phyloP scores from a whole-genome alignment of 2,797 vertebrate species.

The Cirrhinus mrigala region DNA sequence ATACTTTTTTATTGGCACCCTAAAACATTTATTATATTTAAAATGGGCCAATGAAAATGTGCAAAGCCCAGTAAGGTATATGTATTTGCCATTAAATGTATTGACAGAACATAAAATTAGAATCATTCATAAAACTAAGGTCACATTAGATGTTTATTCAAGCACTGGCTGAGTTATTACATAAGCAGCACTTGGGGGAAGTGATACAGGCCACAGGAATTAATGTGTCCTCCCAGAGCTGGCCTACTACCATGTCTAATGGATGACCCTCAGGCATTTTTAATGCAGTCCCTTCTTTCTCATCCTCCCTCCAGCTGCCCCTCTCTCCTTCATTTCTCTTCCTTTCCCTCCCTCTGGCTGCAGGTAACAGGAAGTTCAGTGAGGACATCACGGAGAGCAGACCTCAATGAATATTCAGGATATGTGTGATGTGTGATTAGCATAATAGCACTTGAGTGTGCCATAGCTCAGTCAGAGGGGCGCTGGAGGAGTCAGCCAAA shows the following conservation, averaged over 20 bases:
- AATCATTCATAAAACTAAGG: slow-evolving; percentile 10
- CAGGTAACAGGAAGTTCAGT: slow-evolving; percentile 54
- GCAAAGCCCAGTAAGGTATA: background rate
- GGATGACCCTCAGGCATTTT: slow-evolving; percentile 39
- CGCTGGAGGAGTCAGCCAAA: slow-evolving; percentile 47
- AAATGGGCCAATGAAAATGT: background rate
- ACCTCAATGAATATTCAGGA: slow-evolving; percentile 60
- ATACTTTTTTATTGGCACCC: background rate
- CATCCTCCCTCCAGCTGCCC: slow-evolving; percentile 3
- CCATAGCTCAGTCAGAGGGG: slow-evolving; percentile 52
- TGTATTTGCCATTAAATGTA: background rate
- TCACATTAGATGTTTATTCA: slow-evolving; percentile 14
- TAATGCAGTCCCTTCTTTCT: slow-evolving; percentile 3
- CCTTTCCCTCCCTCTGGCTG: slow-evolving; percentile 20
- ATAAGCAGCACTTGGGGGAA: slow-evolving; percentile 9
- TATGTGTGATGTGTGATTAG: slow-evolving; percentile 54
- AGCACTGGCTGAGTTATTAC: background rate
- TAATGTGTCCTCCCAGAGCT: slow-evolving; percentile 29
- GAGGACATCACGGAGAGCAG: slow-evolving; percentile 39
- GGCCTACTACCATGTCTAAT: slow-evolving; percentile 21
- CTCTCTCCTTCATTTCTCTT: slow-evolving; percentile 2
- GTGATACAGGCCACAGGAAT: slow-evolving; percentile 18
- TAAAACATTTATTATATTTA: background rate
- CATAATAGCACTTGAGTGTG: slow-evolving; percentile 55
- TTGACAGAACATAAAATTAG: slow-evolving; percentile 21